Base-by-base conservation (phyloP, 1,140 invertebrate genomes). In the Drosophila nigromelanica region DNA sequence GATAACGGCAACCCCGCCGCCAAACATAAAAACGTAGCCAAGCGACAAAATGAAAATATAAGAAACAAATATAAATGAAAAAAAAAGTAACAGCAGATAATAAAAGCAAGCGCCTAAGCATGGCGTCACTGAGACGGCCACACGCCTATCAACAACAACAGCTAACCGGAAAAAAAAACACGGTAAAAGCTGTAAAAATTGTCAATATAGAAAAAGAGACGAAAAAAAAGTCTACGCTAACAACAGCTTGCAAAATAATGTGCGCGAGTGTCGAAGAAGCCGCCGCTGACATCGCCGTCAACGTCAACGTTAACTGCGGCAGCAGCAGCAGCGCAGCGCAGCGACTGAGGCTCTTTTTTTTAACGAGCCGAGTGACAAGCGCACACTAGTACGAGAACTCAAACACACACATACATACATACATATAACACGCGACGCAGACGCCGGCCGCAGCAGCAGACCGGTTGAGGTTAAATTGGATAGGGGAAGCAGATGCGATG, bases 381-480 rank as follows among this genome's bases (percentile, higher is more conserved):
- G 64, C 69, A 81, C 74, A 69, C 70, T 60, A 68, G 64, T 68
- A 68, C 63, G 55, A 68, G 42, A 73, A 73, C 70, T 35, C 64
- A 68, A 69, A 66, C 58, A 76, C 56, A 61, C 45, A 66, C 58
- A 76, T 50, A 61, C 45, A 68, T 39, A 71, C 74, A 81, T 18
- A 39, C 33, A 72, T 37, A 45, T 10, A 45, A 82, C 47, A 73
- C 54, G 78, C 77, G 79, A 81, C 79, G 80, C 68, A 74, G 73
- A 76, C 73, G 76, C 58, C 73, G 62, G 68, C 76, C 61, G 76
- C 73, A 73, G 73, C 80, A 80, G 80, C 77, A 85, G 82, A 87
- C 83, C 83, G 83, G 83, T 87, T 87, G 83, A 89, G 85, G 85
- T 89, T 87, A 89, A 87, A 89, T 89, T 87, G 83, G 79, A 83